Evolutionary conservation across 2,113 vertebrate genomes (phyloP), one percentile per base, ranked within the genome.

Genomic region (Psilopogon haemacephalus): DNA sequence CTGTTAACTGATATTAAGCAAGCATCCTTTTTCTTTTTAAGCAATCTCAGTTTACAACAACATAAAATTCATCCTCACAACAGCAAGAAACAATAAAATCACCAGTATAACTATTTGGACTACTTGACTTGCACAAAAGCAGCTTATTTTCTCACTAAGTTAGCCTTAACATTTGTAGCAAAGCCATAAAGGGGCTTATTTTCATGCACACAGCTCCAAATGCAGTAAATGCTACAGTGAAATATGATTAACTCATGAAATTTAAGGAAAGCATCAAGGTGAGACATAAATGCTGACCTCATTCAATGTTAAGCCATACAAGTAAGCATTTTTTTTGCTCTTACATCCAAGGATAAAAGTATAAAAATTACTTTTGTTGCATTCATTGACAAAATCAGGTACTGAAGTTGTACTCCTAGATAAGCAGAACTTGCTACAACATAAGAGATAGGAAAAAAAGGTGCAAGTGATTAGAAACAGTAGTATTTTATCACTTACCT

Each of bases 401-500:
- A 86, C 32, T 86, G 64, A 86, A 79, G 67, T 81, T 59, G 6
- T 78, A 94, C 64, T 91, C n/a, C n/a, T 44, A 86, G 84, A 90
- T 58, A 81, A 84, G 38, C 37, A 94, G 89, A 88, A 63, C 55
- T 50, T 79, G 42, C 30, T 78, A 46, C 50, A 80, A 16, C 20
- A 72, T 62, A 79, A 74, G 81, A 88, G 71, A 76, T 24, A 89
- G 70, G 88, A 96, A 76, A 94, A 94, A 95, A 95, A 90, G 70
- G 87, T 90, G 32, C 73, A 94, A 95, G 59, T 81, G 89, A 74
- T 72, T 87, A 90, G 95, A 92, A 78, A 94, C 79, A 74, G 58
- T 13, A 88, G 37, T 14, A 32, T 95, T 93, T 88, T 96, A 96
- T 86, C 95, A 94, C 97, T 98, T 98, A 99, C 99, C 99, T 99